phyloP scores from a whole-genome alignment of 2,888 invertebrate species.

The Cremastobaeus sp. region DNA sequence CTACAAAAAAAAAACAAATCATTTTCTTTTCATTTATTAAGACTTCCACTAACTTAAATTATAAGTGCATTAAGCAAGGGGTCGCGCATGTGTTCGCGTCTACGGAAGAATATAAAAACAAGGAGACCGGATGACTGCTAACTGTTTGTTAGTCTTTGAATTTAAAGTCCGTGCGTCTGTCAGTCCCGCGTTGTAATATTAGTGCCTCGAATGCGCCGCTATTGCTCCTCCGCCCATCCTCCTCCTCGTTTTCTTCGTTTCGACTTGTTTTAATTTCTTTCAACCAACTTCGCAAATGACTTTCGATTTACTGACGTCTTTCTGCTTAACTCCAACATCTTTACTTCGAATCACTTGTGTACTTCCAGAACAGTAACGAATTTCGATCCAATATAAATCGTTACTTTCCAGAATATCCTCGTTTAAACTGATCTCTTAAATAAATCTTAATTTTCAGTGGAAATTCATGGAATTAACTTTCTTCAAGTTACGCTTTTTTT shows the following conservation, averaged over 20 bases:
- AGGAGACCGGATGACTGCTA: constrained; percentile 78
- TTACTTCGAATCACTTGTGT: constrained; percentile 50
- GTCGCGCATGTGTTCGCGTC: constrained; percentile 68
- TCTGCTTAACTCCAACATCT: constrained; percentile 44
- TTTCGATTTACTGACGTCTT: constrained; percentile 48
- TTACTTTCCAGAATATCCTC: constrained; percentile 14
- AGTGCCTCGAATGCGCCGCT: constrained; percentile 73
- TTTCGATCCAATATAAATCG: constrained; percentile 28
- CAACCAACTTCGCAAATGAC: constrained; percentile 40
- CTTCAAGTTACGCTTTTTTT: too few species aligned
- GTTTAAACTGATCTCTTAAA: constrained; percentile 10
- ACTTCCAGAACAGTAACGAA: constrained; percentile 29
- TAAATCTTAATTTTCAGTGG: too few species aligned
- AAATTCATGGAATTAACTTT: too few species aligned
- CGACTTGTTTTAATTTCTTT: constrained; percentile 52
- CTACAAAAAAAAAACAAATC: constrained; percentile 29
- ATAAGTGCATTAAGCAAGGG: constrained; percentile 45
- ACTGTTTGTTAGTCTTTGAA: constrained; percentile 78
- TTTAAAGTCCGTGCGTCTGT: constrained; percentile 79
- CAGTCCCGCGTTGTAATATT: constrained; percentile 78
- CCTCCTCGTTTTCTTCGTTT: constrained; percentile 18
- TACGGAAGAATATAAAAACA: constrained; percentile 76
- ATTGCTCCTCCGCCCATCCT: constrained; percentile 63
- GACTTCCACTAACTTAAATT: constrained; percentile 21
- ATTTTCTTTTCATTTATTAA: constrained; percentile 25